Evolutionary conservation across 2,888 invertebrate species (phyloP), one percentile per base, ranked within the genome.

Genomic region (Orthosia gothica): DNA sequence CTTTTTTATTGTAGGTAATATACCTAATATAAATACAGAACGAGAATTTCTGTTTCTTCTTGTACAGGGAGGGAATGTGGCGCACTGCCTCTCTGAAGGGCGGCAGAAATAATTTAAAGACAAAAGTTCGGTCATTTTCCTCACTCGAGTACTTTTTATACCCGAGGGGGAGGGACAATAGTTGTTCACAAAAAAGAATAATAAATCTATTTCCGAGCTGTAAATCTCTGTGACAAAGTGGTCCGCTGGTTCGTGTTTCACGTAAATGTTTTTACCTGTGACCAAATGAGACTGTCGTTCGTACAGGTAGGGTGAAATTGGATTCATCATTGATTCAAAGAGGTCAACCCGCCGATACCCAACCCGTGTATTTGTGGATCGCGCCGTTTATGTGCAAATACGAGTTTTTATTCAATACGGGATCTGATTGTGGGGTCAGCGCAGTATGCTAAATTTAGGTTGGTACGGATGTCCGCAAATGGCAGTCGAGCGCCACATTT

Each of bases 251-350:
- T 88, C 89, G 89, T 89, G 89, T 91, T 91, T 89, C 84, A 87
- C 89, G 89, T 89, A 90, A 91, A 91, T 91, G 90, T 91, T 90
- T 90, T 90, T 93, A 91, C 92, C 92, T 89, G 89, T 84, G 89
- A 86, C 87, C 89, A 90, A 92, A 92, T 90, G 88, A 89, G 89
- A 85, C 89, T 86, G 87, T 82, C 87, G 84, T 84, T 67, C 89
- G 89, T 89, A 91, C 90, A 90, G 91, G 86, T 84, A 85, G 87
- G 87, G 82, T 83, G 85, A 91, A 93, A 94, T 94, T 94, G 92
- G 91, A 93, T 93, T 94, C 93, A 93, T 94, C 93, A 94, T 92
- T 93, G 92, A 95, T 94, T 94, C 94, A 94, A 90, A 92, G 92
- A 93, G 94, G 94, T 93, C 92, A 93, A 89, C 88, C 90, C 89